Percentiles rank a stretch among this genome's conserved stretches.
Evolutionary conservation across 2,888 invertebrate genomes (phyloP).

Genomic region (Lydus trimaculatus): DNA sequence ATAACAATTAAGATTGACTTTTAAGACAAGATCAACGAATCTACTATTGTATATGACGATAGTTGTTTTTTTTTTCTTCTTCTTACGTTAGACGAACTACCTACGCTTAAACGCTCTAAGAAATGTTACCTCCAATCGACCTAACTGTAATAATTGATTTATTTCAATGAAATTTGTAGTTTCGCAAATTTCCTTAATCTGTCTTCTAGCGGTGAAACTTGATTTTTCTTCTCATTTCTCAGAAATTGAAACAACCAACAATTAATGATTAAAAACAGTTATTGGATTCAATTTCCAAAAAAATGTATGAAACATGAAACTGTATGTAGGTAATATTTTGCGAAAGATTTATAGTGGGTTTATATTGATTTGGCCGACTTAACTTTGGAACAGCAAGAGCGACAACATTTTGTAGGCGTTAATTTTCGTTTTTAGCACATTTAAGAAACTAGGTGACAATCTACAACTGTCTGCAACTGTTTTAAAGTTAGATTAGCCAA

Average conservation of each 20-base stretch:
- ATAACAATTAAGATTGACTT: not conserved
- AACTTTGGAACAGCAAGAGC: not conserved
- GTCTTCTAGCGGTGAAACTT: not conserved
- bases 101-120: not conserved
- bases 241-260: not conserved
- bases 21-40: not conserved
- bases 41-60: not conserved
- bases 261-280: not conserved
- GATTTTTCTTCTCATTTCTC: not conserved
- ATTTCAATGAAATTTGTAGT: not conserved
- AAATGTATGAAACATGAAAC: not conserved
- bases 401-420: no score
- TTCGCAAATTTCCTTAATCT: not conserved
- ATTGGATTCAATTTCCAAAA: not conserved
- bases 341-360: no score
- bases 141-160: constrained; percentile 2
- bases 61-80: not conserved
- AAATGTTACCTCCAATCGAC: not conserved
- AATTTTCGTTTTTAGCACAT: no score
- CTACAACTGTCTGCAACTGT: no score
- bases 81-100: not conserved
- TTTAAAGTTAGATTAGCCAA: no score
- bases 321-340: not conserved
- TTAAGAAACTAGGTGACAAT: no score
- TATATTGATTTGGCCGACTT: not conserved